phyloP scores from a whole-genome alignment of 2,113 vertebrate species.

The Carassius carassius region DNA sequence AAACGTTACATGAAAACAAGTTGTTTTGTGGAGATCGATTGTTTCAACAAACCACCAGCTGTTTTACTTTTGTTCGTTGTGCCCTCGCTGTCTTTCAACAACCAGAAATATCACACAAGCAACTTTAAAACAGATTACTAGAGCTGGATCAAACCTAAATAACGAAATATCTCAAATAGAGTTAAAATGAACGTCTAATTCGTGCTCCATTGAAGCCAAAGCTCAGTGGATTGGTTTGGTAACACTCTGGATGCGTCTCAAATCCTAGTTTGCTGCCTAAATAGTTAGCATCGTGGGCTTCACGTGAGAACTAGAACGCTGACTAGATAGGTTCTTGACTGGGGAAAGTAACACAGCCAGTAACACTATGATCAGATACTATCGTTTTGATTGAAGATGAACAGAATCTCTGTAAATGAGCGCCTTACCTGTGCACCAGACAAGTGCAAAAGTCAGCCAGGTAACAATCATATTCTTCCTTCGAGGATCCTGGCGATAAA shows the following conservation, averaged over 20 bases:
- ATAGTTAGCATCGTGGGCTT: not conserved
- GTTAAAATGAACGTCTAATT: not conserved
- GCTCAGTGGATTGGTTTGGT: not conserved
- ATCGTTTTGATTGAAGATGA: conserved; percentile 2
- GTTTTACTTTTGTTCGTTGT: conserved; percentile 2
- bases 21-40: not conserved
- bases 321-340: not conserved
- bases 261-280: not conserved
- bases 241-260: not conserved
- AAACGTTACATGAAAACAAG: not conserved
- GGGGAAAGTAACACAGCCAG: not conserved
- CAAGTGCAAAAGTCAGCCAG: conserved; percentile 86
- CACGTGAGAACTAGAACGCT: not conserved
- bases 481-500: conserved; percentile 61
- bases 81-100: not conserved
- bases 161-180: not conserved
- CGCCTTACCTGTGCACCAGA: conserved; percentile 85
- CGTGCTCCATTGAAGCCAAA: not conserved
- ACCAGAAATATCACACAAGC: not conserved
- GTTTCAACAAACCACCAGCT: conserved; percentile 10
- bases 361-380: not conserved
- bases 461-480: conserved; percentile 82
- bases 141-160: no score
- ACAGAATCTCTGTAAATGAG: not conserved
- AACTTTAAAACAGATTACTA: not conserved